Conservation (phyloP, 2,888 invertebrate genomes). For the Chymomyza amoena region DNA sequence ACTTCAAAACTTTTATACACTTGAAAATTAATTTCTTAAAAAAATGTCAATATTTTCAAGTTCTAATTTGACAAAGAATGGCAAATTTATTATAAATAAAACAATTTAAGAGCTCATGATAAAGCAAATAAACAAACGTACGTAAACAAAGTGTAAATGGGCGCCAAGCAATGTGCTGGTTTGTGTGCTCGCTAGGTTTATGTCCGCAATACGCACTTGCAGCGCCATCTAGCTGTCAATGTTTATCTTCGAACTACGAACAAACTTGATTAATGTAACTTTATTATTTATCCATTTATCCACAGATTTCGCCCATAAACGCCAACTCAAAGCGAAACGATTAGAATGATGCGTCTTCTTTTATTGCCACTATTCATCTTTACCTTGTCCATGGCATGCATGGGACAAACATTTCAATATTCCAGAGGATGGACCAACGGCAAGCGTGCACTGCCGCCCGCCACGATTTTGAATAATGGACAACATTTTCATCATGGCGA, state of each 20-base stretch:
- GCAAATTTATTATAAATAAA: too few relatives aligned
- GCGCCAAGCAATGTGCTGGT: background rate
- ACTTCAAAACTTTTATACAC: too few relatives aligned
- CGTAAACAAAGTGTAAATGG: too few relatives aligned
- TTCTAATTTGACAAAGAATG: too few relatives aligned
- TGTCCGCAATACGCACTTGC: background rate
- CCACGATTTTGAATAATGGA: slow-evolving; percentile 33
- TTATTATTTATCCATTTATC: background rate
- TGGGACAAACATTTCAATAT: slow-evolving; percentile 87
- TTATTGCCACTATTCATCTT: slow-evolving; percentile 65
- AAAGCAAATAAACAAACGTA: too few relatives aligned
- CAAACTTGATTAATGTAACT: background rate
- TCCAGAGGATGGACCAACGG: slow-evolving; percentile 89
- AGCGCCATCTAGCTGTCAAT: background rate
- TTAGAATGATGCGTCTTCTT: slow-evolving; percentile 62
- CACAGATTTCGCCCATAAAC: background rate
- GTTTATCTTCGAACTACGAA: background rate
- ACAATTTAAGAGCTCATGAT: too few relatives aligned
- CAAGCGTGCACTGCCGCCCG: slow-evolving; percentile 79
- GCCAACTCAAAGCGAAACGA: background rate
- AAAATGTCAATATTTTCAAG: too few relatives aligned
- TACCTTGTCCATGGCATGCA: slow-evolving; percentile 72
- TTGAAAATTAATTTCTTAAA: too few relatives aligned
- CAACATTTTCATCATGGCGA: slow-evolving; percentile 51
- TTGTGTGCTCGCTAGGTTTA: background rate